Conservation (phyloP, 2,888 invertebrate genomes). For the Cactoblastis cactorum region DNA sequence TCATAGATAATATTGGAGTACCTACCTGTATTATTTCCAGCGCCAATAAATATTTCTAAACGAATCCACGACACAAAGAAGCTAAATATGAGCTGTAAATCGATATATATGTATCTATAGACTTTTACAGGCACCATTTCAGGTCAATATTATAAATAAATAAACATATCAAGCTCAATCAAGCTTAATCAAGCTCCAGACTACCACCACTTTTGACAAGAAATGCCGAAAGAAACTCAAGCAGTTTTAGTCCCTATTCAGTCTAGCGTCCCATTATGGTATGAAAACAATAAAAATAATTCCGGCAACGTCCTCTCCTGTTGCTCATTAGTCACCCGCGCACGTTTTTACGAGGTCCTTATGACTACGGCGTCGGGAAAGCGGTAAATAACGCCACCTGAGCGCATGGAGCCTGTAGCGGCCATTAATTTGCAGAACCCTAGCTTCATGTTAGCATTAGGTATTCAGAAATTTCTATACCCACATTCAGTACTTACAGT, state of each 20-base stretch:
- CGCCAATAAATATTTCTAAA: too few species aligned
- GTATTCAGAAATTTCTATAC: background rate
- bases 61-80: too few species aligned
- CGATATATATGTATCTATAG: too few species aligned
- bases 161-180: too few species aligned
- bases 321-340: constrained; percentile 27
- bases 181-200: too few species aligned
- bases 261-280: background rate
- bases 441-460: background rate
- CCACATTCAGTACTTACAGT: background rate
- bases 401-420: constrained; percentile 15
- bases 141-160: too few species aligned
- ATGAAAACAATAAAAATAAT: background rate
- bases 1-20: too few species aligned
- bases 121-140: too few species aligned
- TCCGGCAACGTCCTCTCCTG: constrained; percentile 14
- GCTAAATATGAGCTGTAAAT: too few species aligned
- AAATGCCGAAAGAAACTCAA: background rate
- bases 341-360: constrained; percentile 26
- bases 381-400: constrained; percentile 33
- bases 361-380: constrained; percentile 21
- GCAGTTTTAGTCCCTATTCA: background rate
- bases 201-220: too few species aligned
- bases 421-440: constrained; percentile 14
- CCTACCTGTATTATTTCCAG: too few species aligned